Evolutionary conservation across 2,113 vertebrate species (phyloP).

Genomic region (Phyllopteryx taeniolatus): DNA sequence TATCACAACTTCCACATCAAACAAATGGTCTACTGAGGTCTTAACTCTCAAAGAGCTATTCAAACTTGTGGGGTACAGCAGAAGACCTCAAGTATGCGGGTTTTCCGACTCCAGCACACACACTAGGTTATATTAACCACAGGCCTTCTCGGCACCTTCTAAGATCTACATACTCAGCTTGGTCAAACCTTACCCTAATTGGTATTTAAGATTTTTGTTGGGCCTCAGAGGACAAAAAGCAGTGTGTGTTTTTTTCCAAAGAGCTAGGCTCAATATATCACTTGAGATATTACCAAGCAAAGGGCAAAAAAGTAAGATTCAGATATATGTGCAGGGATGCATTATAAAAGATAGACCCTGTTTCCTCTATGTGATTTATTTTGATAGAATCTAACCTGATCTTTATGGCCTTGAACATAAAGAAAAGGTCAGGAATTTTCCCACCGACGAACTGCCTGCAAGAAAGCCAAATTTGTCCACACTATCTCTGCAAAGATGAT

Average conservation of each 20-base stretch:
- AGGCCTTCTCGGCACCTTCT: conserved; percentile 56
- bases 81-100: not conserved
- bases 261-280: conserved; percentile 40
- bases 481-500: conserved; percentile 64
- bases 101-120: conserved; percentile 9
- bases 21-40: not conserved
- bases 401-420: conserved; percentile 61
- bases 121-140: conserved; percentile 28
- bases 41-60: conserved; percentile 6
- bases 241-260: conserved; percentile 36
- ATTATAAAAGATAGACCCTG: conserved; percentile 57
- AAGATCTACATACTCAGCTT: conserved; percentile 53
- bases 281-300: conserved; percentile 40
- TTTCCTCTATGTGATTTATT: conserved; percentile 59
- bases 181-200: conserved; percentile 61
- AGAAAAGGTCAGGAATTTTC: conserved; percentile 67
- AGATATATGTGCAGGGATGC: conserved; percentile 59
- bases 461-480: conserved; percentile 59
- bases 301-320: conserved; percentile 32
- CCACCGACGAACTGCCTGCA: conserved; percentile 52
- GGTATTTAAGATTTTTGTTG: conserved; percentile 70
- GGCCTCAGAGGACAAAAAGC: conserved; percentile 56
- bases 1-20: not conserved
- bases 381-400: conserved; percentile 62
- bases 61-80: not conserved